These are phyloP conservation scores for Zalophus californianus DNA, from an alignment of 2,797 vertebrate genomes.

Conservation along the genomic window DNA sequence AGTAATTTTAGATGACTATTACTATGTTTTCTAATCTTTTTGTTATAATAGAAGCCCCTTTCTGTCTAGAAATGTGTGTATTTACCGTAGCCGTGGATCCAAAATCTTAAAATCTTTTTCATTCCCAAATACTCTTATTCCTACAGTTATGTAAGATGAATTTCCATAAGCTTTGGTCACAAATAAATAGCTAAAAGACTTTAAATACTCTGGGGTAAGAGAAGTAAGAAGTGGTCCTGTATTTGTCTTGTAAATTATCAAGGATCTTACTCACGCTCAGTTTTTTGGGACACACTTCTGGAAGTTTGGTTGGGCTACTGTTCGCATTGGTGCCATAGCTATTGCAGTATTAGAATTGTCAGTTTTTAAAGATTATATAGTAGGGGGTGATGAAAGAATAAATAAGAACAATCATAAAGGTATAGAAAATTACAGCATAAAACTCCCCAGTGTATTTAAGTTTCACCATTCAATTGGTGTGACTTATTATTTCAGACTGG, in stretches of 20 bases:
- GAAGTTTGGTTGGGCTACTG: neutral
- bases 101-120: conserved; percentile 19
- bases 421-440: conserved; percentile 27
- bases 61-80: conserved; percentile 9
- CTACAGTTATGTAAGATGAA: neutral
- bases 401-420: conserved; percentile 9
- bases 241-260: neutral
- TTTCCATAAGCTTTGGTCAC: neutral
- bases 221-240: neutral
- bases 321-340: neutral
- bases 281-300: conserved; percentile 38
- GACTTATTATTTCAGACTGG: conserved; percentile 40
- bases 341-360: neutral
- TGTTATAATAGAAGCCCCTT: neutral
- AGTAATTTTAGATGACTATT: conserved; percentile 4
- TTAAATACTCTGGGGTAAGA: neutral
- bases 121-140: neutral
- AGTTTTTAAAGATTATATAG: conserved; percentile 39
- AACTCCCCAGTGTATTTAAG: conserved; percentile 14
- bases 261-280: neutral
- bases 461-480: conserved; percentile 12
- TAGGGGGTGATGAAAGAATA: conserved; percentile 24
- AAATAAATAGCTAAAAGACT: conserved; percentile 43
- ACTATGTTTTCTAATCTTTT: conserved; percentile 17
- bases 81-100: neutral